phyloP scores from a whole-genome alignment of 2,113 vertebrate species.

The Accipiter virgatus region DNA sequence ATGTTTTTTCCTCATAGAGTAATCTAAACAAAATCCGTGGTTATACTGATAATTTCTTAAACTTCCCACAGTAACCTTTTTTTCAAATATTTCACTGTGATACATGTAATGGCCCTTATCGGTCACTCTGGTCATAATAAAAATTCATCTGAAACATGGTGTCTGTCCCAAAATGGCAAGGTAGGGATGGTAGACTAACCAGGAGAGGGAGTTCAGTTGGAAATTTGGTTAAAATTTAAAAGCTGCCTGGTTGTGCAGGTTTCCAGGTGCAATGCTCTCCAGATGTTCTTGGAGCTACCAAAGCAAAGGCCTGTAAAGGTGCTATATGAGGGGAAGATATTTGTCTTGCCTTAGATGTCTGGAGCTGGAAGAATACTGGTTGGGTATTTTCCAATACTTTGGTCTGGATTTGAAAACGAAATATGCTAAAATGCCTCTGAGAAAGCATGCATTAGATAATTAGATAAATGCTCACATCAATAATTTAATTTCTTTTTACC shows the following conservation, averaged over 20 bases:
- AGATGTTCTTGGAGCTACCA: neutral
- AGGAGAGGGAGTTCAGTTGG: neutral
- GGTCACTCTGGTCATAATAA: neutral
- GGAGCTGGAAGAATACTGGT: neutral
- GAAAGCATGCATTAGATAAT: neutral
- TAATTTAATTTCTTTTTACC: neutral
- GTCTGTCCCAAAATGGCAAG: neutral
- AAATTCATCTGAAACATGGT: neutral
- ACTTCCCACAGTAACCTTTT: neutral
- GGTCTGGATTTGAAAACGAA: neutral
- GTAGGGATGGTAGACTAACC: neutral
- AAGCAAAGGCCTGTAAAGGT: neutral
- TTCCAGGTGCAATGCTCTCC: neutral
- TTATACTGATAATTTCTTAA: neutral
- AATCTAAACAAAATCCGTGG: slow-evolving; percentile 47
- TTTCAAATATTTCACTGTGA: neutral
- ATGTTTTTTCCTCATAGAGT: slow-evolving; percentile 45
- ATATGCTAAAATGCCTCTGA: neutral
- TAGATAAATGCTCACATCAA: neutral
- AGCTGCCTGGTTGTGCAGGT: neutral
- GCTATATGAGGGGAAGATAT: neutral
- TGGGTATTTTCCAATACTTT: neutral
- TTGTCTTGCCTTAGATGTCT: neutral
- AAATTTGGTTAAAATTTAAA: neutral
- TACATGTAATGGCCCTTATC: rapidly evolving